Evolutionary conservation across 2,797 vertebrate genomes (phyloP).

Genomic region (Gymnodraco acuticeps): DNA sequence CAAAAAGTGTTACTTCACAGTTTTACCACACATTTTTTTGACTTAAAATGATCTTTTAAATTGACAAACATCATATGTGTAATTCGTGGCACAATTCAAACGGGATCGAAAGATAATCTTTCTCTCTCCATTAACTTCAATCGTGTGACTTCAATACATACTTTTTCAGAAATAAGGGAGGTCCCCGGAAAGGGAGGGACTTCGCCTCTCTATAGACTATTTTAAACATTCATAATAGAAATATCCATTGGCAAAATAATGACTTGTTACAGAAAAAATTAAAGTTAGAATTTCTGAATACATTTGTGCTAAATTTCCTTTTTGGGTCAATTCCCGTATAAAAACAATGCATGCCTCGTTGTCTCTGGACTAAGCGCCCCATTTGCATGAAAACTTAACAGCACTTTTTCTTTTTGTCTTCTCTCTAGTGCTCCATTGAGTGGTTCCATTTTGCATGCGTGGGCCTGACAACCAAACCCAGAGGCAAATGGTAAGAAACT

Average conservation of each 20-base stretch:
- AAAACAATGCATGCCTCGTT: slow-evolving; percentile 1
- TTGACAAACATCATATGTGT: no score
- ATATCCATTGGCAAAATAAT: neutral
- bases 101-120: no score
- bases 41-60: no score
- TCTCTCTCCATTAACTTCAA: no score
- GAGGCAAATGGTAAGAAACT: slow-evolving; percentile 95
- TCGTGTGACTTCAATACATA: no score
- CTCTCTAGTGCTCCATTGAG: slow-evolving; percentile 94
- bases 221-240: neutral
- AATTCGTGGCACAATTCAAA: no score
- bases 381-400: slow-evolving; percentile 10
- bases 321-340: neutral
- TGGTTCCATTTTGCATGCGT: slow-evolving; percentile 99
- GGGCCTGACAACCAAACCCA: slow-evolving; percentile 96
- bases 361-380: slow-evolving; percentile 9
- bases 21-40: no score
- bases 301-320: neutral
- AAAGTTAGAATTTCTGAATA: no score
- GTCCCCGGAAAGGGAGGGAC: no score
- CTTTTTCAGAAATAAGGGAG: no score
- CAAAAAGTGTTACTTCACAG: no score
- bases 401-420: slow-evolving; percentile 16
- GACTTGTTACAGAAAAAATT: neutral
- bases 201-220: neutral